Evolutionary conservation across 2,113 vertebrate species (phyloP), one percentile per base, ranked within the genome.

Genomic region (Speoplatyrhinus poulsoni): DNA sequence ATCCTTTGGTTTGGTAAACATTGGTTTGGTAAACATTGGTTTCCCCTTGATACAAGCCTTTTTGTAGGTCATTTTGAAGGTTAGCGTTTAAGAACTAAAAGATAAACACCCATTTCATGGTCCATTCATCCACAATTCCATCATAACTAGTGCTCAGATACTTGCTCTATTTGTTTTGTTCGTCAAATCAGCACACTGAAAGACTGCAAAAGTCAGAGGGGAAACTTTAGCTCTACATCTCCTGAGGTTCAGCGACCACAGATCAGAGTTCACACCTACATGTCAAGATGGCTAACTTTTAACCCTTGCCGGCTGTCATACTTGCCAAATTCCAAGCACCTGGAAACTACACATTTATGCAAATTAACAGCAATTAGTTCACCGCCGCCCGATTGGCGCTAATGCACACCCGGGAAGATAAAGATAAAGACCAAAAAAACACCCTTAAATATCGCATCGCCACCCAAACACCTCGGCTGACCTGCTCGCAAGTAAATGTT

Each of bases 301-400:
- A 58, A 55, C 60, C 12, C 13, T 13, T 26, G 46, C 58, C 84
- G 82, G 83, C 67, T 85, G 85, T 72, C 73, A 53, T 49, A 48
- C 32, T 61, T 57, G 60, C 69, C 65, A 64, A 55, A 61, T 10
- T 65, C 57, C 52, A 61, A 54, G 60, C 81, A 83, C 78, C 70
- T 81, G 79, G 74, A 80, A 60, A 36, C 26, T 68, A 71, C 57
- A 75, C 36, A 73, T 79, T 64, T 72, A 75, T 84, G 79, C 64
- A 75, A 83, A 82, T 81, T 57, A 73, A 58, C 9, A 60, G 68
- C 58, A 76, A 78, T 79, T 76, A 83, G 61, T 62, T 62, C 15
- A 0, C 32, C 15, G 71, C 75, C 36, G 57, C 65, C 82, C 72
- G 7, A 83, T 86, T 85, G 80, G 67, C 63, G 46, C 77, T 72